phyloP scores from a whole-genome alignment of 1,140 invertebrate species.

The Drosophila ananassae region DNA sequence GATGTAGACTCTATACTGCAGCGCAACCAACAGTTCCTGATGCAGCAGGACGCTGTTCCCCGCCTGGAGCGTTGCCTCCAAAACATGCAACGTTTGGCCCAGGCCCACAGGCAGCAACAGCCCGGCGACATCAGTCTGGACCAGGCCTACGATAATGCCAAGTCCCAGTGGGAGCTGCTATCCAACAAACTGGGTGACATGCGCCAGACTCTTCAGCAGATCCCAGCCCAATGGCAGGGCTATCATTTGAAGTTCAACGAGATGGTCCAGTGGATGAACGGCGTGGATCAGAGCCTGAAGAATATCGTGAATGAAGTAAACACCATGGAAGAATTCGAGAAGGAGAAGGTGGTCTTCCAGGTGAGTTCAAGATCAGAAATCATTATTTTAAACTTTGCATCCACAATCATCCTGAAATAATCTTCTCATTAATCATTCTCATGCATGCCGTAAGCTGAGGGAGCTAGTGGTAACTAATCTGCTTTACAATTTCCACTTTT shows the following conservation, averaged over 20 bases:
- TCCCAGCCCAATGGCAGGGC: conserved; percentile 94
- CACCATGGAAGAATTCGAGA: conserved; percentile 94
- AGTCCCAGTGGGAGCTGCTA: conserved; percentile 90
- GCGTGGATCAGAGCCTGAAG: conserved; percentile 92
- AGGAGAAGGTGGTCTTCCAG: conserved; percentile 94
- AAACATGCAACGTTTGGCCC: conserved; percentile 89
- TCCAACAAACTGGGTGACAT: conserved; percentile 89
- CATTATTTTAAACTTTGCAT: background rate
- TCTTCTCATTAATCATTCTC: conserved; percentile 40
- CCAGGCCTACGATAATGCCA: conserved; percentile 88
- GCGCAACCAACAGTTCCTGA: conserved; percentile 91
- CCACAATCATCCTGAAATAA: conserved; percentile 21
- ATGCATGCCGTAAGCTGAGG: conserved; percentile 84
- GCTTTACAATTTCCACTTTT: conserved; percentile 29
- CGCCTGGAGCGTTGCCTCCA: conserved; percentile 91
- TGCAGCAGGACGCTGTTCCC: conserved; percentile 88
- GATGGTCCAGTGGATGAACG: conserved; percentile 96
- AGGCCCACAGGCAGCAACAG: conserved; percentile 87
- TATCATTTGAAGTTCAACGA: conserved; percentile 93
- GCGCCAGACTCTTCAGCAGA: conserved; percentile 91
- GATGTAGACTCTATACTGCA: conserved; percentile 91
- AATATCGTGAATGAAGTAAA: conserved; percentile 93
- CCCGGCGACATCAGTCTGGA: conserved; percentile 87
- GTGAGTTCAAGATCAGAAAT: conserved; percentile 85
- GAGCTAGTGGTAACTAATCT: conserved; percentile 86